A percentile compares a stretch with the other conserved stretches of the same genome.
Conservation (phyloP, 2,797 vertebrate genomes). For the Trichosurus vulpecula region DNA sequence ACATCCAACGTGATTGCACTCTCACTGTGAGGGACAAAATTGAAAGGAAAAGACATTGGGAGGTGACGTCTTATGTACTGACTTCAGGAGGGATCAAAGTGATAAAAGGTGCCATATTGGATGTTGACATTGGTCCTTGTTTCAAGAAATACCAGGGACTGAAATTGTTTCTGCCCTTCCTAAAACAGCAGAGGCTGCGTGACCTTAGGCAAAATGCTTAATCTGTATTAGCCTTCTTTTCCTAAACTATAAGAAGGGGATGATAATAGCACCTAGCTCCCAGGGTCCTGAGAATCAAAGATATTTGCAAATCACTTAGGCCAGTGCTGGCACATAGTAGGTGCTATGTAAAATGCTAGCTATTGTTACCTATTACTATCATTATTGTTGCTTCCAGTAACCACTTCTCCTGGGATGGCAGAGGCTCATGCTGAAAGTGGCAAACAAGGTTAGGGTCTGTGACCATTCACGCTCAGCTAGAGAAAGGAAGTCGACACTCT, state of each 20-base stretch:
- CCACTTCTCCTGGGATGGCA: not conserved
- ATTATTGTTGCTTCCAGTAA: not conserved
- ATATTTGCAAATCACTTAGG: not conserved
- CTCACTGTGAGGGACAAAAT: not conserved
- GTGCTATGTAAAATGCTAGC: not conserved
- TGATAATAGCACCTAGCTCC: not conserved
- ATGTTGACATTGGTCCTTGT: constrained; percentile 10
- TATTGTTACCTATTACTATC: not conserved
- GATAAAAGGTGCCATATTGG: not conserved
- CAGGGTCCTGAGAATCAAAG: not conserved
- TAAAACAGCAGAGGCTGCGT: not conserved
- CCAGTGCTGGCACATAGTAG: not conserved
- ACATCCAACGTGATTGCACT: not conserved
- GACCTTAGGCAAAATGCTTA: not conserved
- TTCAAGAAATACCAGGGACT: not conserved
- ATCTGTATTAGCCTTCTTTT: not conserved
- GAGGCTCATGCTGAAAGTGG: not conserved
- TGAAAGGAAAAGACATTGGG: not conserved
- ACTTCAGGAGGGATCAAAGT: not conserved
- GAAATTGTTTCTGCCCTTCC: not conserved
- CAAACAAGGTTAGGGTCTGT: not conserved
- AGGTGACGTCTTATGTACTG: not conserved
- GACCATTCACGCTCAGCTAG: not conserved
- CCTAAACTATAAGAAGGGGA: not conserved
- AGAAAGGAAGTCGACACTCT: not conserved